Evolutionary conservation across 2,888 invertebrate species (phyloP).

Genomic region (Drosophila neotestacea): DNA sequence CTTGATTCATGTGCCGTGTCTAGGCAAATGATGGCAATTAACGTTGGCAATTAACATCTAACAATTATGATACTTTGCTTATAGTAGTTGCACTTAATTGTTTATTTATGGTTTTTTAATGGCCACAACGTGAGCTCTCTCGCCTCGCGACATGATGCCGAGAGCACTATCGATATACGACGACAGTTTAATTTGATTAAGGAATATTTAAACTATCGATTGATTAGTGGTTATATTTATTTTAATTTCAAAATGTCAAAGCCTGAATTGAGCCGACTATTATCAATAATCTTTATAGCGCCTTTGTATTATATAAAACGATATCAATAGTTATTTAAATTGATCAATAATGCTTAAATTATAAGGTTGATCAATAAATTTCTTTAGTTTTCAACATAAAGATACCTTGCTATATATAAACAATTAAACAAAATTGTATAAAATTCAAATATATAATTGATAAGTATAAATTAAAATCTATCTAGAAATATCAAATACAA

Average conservation of each 20-base stretch:
- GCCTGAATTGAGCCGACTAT: too few relatives aligned
- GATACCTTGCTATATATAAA: background rate
- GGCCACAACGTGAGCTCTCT: slow-evolving; percentile 42
- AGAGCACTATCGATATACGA: slow-evolving; percentile 18
- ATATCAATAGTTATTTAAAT: background rate
- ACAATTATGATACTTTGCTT: slow-evolving; percentile 77
- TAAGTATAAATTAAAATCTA: too few relatives aligned
- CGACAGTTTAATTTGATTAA: slow-evolving; percentile 1
- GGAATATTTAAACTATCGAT: slow-evolving; percentile 7
- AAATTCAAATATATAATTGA: background rate
- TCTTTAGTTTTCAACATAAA: too few relatives aligned
- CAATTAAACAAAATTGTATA: background rate
- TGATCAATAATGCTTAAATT: background rate
- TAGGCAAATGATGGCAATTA: slow-evolving; percentile 75
- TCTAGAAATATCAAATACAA: background rate
- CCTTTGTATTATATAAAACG: too few relatives aligned
- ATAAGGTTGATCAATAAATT: too few relatives aligned
- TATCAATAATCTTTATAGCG: too few relatives aligned
- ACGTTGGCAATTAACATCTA: slow-evolving; percentile 72
- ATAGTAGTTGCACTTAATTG: slow-evolving; percentile 65
- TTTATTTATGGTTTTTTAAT: slow-evolving; percentile 77
- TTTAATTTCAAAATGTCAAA: background rate
- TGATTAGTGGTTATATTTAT: slow-evolving; percentile 21
- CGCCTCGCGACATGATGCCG: slow-evolving; percentile 4
- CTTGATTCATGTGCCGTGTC: slow-evolving; percentile 73